Percentiles rank a stretch among this genome's conserved stretches.
Conservation (phyloP, 2,888 invertebrate species). For the Epinotia bilunana region DNA sequence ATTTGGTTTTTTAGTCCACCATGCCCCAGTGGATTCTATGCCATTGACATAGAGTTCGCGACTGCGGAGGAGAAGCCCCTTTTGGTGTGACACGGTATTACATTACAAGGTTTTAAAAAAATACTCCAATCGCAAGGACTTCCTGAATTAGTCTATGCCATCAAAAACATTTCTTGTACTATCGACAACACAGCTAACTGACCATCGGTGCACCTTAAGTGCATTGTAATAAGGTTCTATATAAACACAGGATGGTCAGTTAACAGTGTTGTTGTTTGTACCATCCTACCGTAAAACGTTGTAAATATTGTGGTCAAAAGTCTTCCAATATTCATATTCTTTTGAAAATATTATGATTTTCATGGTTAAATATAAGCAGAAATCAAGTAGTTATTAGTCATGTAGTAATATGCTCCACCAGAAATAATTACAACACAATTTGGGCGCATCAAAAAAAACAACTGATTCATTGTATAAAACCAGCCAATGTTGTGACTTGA, state of each 20-base stretch:
- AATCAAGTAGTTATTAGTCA: not conserved
- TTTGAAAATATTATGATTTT: not conserved
- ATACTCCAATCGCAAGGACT: not conserved
- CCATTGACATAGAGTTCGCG: not conserved
- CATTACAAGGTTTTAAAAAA: not conserved
- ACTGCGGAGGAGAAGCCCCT: no score
- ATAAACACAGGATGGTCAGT: no score
- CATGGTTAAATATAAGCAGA: not conserved
- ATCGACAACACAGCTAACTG: not conserved
- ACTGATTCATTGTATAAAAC: not conserved
- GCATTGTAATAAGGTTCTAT: no score
- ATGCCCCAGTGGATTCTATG: not conserved
- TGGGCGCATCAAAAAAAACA: not conserved
- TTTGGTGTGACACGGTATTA: not conserved
- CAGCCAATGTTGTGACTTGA: constrained; percentile 33
- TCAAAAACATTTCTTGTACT: no score
- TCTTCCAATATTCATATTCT: no score
- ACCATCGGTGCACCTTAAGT: no score
- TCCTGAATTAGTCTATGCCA: not conserved
- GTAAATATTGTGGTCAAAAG: not conserved
- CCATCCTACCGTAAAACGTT: not conserved
- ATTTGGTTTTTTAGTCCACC: not conserved
- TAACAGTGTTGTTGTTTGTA: no score
- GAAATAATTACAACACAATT: not conserved
- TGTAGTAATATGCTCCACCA: not conserved